These are phyloP conservation scores for Megathymus violae DNA, from an alignment of 1,140 invertebrate species.

Conservation along the genomic window DNA sequence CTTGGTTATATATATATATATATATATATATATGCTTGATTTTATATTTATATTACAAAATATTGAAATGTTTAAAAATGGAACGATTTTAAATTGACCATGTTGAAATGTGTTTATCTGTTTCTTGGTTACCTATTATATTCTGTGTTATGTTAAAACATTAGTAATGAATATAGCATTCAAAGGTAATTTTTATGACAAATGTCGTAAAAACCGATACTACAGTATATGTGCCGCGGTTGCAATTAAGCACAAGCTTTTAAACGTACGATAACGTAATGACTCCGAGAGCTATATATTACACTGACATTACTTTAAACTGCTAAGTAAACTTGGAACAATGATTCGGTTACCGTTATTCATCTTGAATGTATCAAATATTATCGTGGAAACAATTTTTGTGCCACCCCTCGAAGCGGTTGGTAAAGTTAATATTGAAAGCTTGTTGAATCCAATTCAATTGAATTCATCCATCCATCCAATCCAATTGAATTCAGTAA, in stretches of 20 bases:
- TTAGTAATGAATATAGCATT: too few species aligned
- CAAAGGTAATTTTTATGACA: too few species aligned
- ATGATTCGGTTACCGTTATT: not conserved
- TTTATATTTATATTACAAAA: too few species aligned
- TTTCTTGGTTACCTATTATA: too few species aligned
- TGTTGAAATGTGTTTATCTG: too few species aligned
- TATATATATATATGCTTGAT: too few species aligned
- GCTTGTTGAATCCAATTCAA: not conserved
- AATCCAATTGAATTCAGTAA: not conserved
- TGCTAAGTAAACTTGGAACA: not conserved
- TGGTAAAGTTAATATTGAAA: not conserved
- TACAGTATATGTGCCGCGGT: not conserved
- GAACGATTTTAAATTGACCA: too few species aligned
- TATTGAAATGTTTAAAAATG: too few species aligned
- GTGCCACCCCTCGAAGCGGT: not conserved
- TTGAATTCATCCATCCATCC: too few species aligned
- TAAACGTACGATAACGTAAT: slow-evolving; percentile 17
- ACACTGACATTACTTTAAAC: not conserved
- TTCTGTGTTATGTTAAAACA: too few species aligned
- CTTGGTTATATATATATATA: too few species aligned
- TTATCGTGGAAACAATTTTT: slow-evolving; percentile 3
- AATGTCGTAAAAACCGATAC: not conserved
- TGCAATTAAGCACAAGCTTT: slow-evolving; percentile 14
- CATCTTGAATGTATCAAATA: not conserved
- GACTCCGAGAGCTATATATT: slow-evolving; percentile 7